These are phyloP conservation scores for Botrylloides violaceus DNA, from an alignment of 23 tunicate species.

Conservation along the genomic window DNA sequence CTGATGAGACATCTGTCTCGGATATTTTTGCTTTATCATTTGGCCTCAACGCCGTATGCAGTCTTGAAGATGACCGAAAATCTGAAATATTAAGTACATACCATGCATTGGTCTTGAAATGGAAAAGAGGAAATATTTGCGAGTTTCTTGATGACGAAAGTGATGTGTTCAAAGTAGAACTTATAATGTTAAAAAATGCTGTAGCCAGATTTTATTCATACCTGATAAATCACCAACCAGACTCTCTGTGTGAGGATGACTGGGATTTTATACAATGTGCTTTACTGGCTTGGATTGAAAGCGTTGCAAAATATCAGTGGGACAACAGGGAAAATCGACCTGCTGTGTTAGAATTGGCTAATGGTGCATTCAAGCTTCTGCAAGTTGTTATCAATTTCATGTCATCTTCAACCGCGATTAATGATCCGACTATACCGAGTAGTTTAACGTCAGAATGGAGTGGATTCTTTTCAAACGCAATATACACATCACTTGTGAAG, in stretches of 20 bases:
- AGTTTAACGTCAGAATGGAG: constrained; percentile 67
- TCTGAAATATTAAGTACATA: neutral
- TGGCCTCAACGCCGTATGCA: neutral
- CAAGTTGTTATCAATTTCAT: constrained; percentile 28
- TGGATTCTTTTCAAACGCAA: constrained; percentile 67
- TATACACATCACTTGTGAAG: constrained; percentile 31
- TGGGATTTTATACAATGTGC: constrained; percentile 77
- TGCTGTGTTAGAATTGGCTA: constrained; percentile 11
- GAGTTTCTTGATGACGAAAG: constrained; percentile 23
- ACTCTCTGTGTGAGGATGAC: constrained; percentile 2
- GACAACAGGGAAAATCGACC: neutral
- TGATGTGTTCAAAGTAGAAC: neutral
- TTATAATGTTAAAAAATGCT: constrained; percentile 27
- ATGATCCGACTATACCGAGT: constrained; percentile 71
- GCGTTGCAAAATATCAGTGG: neutral
- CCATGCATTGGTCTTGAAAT: neutral
- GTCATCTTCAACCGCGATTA: constrained; percentile 36
- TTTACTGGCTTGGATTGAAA: constrained; percentile 71
- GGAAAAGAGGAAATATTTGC: neutral
- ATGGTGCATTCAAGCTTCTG: constrained; percentile 24
- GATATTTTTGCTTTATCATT: neutral
- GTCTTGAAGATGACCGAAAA: neutral
- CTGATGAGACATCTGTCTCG: neutral
- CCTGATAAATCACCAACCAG: constrained; percentile 3
- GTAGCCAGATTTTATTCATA: constrained; percentile 27